Percentiles rank a stretch among this genome's conserved stretches.
Conservation (phyloP, 35 echinoderm and acorn worm species). For the Anneissia japonica region DNA sequence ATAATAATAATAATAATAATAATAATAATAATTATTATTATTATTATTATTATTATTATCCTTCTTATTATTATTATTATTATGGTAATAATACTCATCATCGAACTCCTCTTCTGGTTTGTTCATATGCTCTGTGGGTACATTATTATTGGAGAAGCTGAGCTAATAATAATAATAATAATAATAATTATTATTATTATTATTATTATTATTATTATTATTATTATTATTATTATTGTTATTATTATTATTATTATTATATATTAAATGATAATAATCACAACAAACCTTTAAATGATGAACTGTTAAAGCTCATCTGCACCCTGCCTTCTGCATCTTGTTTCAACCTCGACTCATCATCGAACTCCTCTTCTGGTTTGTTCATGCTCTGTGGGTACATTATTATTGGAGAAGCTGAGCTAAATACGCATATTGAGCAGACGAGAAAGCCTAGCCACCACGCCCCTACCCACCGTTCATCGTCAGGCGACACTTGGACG, state of each 20-base stretch:
- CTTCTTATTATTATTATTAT: no score
- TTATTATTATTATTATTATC: no score
- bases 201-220: no score
- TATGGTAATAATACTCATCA: no score
- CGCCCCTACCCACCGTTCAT: slow-evolving; percentile 37
- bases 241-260: no score
- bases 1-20: no score
- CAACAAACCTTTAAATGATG: slow-evolving; percentile 34
- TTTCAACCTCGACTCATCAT: background rate
- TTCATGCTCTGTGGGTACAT: slow-evolving; percentile 15
- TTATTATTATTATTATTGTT: no score
- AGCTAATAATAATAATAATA: no score
- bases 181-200: no score
- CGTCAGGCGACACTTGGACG: slow-evolving; percentile 1
- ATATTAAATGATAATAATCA: no score
- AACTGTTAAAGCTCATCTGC: slow-evolving; percentile 23
- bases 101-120: slow-evolving; percentile 5
- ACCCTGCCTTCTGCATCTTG: background rate
- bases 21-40: no score
- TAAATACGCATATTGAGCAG: background rate
- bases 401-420: slow-evolving; percentile 18
- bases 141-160: slow-evolving; percentile 20
- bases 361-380: slow-evolving; percentile 1
- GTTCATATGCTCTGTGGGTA: slow-evolving; percentile 15
- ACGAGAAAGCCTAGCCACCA: slow-evolving; percentile 62